Base-by-base conservation (phyloP, 2,797 vertebrate genomes). In the Lophius americanus region DNA sequence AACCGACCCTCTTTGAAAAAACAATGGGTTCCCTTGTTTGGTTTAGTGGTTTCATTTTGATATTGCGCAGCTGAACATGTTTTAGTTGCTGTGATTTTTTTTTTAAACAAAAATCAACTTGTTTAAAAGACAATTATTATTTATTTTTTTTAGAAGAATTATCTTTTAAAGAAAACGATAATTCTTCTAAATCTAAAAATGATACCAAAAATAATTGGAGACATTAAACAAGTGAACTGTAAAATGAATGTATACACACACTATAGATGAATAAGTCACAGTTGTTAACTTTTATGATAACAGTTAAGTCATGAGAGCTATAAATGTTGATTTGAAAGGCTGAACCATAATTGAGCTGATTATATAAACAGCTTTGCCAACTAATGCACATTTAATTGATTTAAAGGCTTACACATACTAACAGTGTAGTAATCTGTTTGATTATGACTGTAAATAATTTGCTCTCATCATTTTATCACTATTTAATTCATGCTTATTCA, bases 351-450 rank as follows among this genome's bases (percentile, higher is more conserved):
- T 64, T 61, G 12, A 60, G 58, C 63, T 35, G 46, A 60, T 51
- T 66, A 41, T 63, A 53, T 35, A 66, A 65, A 76, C 51, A 54
- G 47, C 48, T 70, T 56, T 61, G 44, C 52, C 49, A 10, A 2
- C 10, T 66, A 44, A 9, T 53, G 52, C 50, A 63, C 41, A 10
- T 37, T 53, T 11, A 56, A 63, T 59, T 69, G 61, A 55, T 13
- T 8, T 41, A 60, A 42, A 14, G 49, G 12, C 33, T n/a, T 7
- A 5, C 13, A 35, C 37, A 39, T 4, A 4, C 14, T 9, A 48
- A 41, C 23, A 2, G 23, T 23, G 23, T 52, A 42, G 36, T 65
- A 61, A 79, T 70, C 51, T 33, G 1, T 52, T 43, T 38, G 52
- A 62, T 80, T 66, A 66, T 47, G 79, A 50, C 13, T 49, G 51